A percentile compares a stretch with the other conserved stretches of the same genome.
These are phyloP conservation scores for Orius insidiosus DNA, from an alignment of 1,140 invertebrate species.

Conservation along the genomic window DNA sequence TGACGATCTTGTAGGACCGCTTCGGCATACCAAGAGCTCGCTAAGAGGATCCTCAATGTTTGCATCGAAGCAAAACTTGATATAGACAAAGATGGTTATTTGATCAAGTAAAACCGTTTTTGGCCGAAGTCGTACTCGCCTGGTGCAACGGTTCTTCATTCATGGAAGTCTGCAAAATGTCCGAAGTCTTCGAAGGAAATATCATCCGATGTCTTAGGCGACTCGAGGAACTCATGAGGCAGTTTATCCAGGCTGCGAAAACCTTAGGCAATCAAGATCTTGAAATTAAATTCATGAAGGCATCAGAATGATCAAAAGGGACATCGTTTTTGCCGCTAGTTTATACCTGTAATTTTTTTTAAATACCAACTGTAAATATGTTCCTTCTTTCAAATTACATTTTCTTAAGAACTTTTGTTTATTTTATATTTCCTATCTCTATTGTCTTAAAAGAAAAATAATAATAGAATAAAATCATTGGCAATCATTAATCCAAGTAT, in stretches of 20 bases:
- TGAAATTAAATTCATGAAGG: slow-evolving; percentile 90
- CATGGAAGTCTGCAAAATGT: slow-evolving; percentile 86
- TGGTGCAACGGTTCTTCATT: slow-evolving; percentile 95
- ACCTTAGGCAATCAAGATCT: slow-evolving; percentile 91
- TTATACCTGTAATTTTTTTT: slow-evolving; percentile 71
- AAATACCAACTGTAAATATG: no score
- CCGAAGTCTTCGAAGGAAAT: slow-evolving; percentile 95
- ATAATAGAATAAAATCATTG: no score
- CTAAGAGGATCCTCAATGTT: slow-evolving; percentile 77
- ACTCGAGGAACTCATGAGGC: slow-evolving; percentile 85
- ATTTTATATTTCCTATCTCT: no score
- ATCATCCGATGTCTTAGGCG: slow-evolving; percentile 95
- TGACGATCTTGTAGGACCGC: slow-evolving; percentile 71
- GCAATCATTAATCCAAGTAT: no score
- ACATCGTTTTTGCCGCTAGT: slow-evolving; percentile 98
- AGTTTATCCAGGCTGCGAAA: slow-evolving; percentile 91
- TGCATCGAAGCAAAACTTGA: slow-evolving; percentile 80
- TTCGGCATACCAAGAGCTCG: slow-evolving; percentile 71
- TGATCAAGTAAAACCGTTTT: slow-evolving; percentile 79
- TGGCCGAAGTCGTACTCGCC: slow-evolving; percentile 94
- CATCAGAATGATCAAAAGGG: slow-evolving; percentile 82
- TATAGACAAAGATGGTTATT: slow-evolving; percentile 79
- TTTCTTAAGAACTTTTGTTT: no score
- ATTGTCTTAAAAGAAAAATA: no score
- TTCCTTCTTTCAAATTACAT: no score